Evolutionary conservation across 2,113 vertebrate genomes (phyloP), one percentile per base, ranked within the genome.

Genomic region (Pipra filicauda): DNA sequence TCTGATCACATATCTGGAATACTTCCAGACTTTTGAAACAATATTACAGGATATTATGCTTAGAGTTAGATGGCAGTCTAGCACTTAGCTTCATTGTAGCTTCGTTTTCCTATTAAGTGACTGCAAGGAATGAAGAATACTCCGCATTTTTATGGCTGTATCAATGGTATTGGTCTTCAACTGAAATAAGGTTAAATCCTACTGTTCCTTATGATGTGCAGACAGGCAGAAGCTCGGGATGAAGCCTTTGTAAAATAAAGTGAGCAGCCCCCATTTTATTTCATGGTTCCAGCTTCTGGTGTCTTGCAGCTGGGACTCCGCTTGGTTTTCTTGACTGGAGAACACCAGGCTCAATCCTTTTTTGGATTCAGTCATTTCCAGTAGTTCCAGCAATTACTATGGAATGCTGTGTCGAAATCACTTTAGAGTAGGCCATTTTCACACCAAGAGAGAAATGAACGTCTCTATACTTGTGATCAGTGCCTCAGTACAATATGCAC

Each of bases 11-110:
- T 59, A 78, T 9, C 85, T 94, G 85, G 90, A 91, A 86, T 24
- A 30, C 12, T 69, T 93, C 90, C 93, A 95, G 75, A 48, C 9
- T 77, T 89, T 17, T 16, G 86, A 83, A 94, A 77, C 48, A 86
- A 3, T 44, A 46, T 85, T 44, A 71, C 28, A 55, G 41, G 55
- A 57, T 52, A n/a, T 78, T 48, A 59, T 17, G 7, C 43, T 77
- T 46, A 16, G 62, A 96, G 71, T 96, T 85, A 91, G 95, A 51
- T 90, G 88, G 90, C 90, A 96, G 90, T 65, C 58, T 49, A 90
- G 70, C 41, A 52, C 82, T 77, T 86, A 71, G 28, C 51, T 41
- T 62, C 26, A 28, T 39, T 62, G 41, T 52, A 52, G 13, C 24
- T 75, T 71, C 31, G 15, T 91, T 88, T 85, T 88, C 67, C 31